Conservation (phyloP, 2,797 vertebrate species). For the Rallus crepitans region DNA sequence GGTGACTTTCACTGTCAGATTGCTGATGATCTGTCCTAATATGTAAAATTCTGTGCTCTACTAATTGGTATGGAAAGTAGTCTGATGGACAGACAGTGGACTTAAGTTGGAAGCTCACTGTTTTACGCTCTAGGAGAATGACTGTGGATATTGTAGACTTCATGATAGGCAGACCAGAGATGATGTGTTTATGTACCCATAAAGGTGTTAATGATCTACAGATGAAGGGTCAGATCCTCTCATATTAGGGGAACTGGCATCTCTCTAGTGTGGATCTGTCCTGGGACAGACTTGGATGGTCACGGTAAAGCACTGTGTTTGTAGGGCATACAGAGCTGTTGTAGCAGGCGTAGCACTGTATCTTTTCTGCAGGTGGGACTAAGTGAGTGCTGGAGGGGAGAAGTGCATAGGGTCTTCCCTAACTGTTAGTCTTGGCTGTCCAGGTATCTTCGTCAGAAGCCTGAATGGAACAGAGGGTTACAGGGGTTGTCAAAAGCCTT, state of each 20-base stretch:
- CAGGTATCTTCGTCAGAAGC: neutral
- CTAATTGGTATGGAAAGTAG: neutral
- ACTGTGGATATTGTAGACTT: neutral
- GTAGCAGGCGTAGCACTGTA: neutral
- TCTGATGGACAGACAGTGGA: neutral
- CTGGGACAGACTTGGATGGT: neutral
- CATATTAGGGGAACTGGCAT: neutral
- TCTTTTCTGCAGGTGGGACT: neutral
- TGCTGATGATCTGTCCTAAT: neutral
- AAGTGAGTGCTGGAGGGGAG: neutral
- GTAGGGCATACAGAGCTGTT: neutral
- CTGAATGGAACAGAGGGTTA: neutral
- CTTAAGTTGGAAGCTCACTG: neutral
- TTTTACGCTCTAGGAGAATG: neutral
- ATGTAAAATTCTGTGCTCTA: fast-evolving
- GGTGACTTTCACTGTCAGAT: neutral
- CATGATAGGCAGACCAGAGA: neutral
- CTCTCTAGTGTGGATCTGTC: neutral
- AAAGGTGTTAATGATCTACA: neutral
- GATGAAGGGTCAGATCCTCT: neutral
- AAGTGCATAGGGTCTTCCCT: fast-evolving
- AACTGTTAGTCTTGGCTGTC: neutral
- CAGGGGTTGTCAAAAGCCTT: neutral
- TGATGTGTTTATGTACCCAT: neutral
- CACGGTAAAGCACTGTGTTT: neutral